Evolutionary conservation across 1,140 invertebrate genomes (phyloP).

Genomic region (Zaprionus davidi): DNA sequence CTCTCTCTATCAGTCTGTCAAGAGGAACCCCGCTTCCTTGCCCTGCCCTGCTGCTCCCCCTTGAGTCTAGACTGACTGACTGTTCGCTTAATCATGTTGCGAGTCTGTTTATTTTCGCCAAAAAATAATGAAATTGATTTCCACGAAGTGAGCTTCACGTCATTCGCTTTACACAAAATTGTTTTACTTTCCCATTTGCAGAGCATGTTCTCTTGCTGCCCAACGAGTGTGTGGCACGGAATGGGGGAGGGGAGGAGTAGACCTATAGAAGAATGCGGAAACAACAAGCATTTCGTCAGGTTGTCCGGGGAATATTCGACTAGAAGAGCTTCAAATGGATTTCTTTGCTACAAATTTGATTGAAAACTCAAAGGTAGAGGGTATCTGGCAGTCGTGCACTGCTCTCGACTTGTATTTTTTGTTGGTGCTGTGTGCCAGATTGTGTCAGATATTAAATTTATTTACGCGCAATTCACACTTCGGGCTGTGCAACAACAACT

Average conservation of each 20-base stretch:
- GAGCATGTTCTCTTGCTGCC: constrained; percentile 4
- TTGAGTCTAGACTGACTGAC: not conserved
- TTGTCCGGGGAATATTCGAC: not conserved
- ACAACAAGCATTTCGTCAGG: constrained; percentile 15
- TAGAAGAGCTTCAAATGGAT: no score
- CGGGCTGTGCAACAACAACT: constrained; percentile 23
- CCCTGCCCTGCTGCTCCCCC: not conserved
- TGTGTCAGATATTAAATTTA: constrained; percentile 78
- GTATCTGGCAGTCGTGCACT: not conserved
- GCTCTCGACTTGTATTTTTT: constrained; percentile 49
- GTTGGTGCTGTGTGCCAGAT: constrained; percentile 51
- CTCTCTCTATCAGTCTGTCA: not conserved
- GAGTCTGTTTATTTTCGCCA: constrained; percentile 38
- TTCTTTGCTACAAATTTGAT: no score
- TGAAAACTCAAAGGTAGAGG: no score
- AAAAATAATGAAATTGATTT: constrained; percentile 57
- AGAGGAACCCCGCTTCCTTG: not conserved
- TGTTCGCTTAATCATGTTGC: constrained; percentile 13
- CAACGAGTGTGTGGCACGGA: not conserved
- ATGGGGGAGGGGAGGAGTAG: not conserved
- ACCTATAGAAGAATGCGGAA: constrained; percentile 23
- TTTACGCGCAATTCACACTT: constrained; percentile 72
- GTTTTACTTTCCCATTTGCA: constrained; percentile 45
- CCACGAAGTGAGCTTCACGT: constrained; percentile 55
- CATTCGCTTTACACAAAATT: constrained; percentile 60